Base-by-base conservation (phyloP, 1,140 invertebrate species). In the Harlomillsia oculata region DNA sequence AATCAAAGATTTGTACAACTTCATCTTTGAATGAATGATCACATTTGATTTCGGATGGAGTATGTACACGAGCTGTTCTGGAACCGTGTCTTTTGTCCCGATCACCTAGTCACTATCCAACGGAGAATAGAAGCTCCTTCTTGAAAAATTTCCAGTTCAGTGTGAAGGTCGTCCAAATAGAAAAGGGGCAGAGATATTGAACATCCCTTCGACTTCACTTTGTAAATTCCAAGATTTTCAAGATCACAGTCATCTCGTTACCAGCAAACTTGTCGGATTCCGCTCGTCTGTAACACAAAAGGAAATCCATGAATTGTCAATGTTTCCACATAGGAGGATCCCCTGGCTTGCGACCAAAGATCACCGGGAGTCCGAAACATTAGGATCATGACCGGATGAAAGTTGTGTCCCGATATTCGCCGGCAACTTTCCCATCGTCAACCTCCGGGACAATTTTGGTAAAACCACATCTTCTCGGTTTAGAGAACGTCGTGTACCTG, bases 161-260 rank as follows among this genome's bases (percentile, higher is more conserved):
- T 76, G 74, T 97, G 92, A 49, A 97, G 77, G 61, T 87, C 84
- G 66, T 85, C 89, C 18, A 98, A 74, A 69, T 96, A 71, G 97
- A 89, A 1, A 97, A 81, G 71, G 97, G 97, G 16, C 89, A 75
- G 61, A 97, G 89, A 71, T 97, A 97, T 82, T 97, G 89, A 72
- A 97, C 90, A 63, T 91, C 85, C 30, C 91, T 76, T 59, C 88
- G 83, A 28, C 96, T 94, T 68, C 90, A 83, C 32, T 85, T 84
- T 70, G 94, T 96, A 72, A 95, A 96, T 70, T 94, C 84, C 80
- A 93, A 72, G 41, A 94, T 74, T 67, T 87, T 90, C 30, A 93
- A 88, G 2, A 86, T 91, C 69, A 89, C 91, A 49, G 83, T 85
- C 89, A 94, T 92, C 26, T 84, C 74, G 69, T 89, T 88, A 68